phyloP scores from a whole-genome alignment of 2,113 vertebrate genomes.

The Crotalus helleri region DNA sequence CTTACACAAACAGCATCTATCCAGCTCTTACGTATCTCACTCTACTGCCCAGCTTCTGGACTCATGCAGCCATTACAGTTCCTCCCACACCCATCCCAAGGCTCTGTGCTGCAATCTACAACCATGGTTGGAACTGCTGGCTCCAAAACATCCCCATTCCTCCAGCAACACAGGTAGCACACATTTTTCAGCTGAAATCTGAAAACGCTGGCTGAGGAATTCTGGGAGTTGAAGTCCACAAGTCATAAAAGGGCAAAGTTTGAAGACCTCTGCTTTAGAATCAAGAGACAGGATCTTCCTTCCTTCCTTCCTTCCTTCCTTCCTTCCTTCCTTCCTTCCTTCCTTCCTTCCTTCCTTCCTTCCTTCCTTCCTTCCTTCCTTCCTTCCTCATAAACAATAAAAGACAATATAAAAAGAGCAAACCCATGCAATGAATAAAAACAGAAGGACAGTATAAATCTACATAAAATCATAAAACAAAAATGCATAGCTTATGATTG shows the following conservation, averaged over 20 bases:
- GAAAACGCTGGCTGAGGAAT: neutral
- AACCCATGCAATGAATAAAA: neutral
- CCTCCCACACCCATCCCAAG: neutral
- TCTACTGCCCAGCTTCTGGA: neutral
- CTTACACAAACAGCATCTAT: neutral
- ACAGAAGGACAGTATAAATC: neutral
- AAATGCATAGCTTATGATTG: neutral
- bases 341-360: neutral
- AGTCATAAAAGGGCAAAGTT: no score
- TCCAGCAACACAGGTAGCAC: neutral
- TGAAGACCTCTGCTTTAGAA: neutral
- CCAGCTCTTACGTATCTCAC: neutral
- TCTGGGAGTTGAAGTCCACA: no score
- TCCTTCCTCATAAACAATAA: neutral
- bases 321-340: no score
- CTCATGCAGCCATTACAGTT: neutral
- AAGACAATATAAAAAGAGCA: neutral
- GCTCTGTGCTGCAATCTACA: neutral
- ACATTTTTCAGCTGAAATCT: neutral
- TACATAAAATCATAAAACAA: neutral
- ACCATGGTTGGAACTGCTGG: neutral
- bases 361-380: neutral
- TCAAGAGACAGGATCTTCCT: neutral
- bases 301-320: neutral
- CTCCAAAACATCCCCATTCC: neutral